Evolutionary conservation across 2,113 vertebrate species (phyloP), one percentile per base, ranked within the genome.

Genomic region (Synchiropus splendidus): DNA sequence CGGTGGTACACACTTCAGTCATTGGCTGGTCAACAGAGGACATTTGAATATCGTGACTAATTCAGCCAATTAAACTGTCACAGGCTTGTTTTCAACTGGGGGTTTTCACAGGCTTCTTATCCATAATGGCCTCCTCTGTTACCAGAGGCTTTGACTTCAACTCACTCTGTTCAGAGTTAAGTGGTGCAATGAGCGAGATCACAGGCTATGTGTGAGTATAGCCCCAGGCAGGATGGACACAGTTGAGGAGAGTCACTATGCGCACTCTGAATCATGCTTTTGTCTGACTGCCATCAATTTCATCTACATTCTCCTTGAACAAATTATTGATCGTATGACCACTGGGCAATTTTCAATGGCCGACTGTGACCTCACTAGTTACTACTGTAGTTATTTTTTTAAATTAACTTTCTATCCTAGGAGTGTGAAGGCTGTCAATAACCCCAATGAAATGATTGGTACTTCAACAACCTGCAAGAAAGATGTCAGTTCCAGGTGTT

Each of bases 51-150:
- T 80, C 49, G 59, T 82, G 77, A 82, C 75, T 82, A 78, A 82
- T 80, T 82, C 56, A 3, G 50, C 77, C 79, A 78, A 78, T 82
- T 78, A 80, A 80, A 78, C 75, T 78, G 73, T 78, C 79, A 77
- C 61, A 58, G 58, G 48, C 11, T 43, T 61, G 63, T 63, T 77
- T 70, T 58, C 55, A 64, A 74, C 51, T 50, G 66, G 49, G 12
- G 58, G 75, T 72, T 74, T 72, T 65, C 57, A 64, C 61, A 64
- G 53, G 60, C 66, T 71, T 55, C 73, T 77, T 75, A 78, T 78
- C 77, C 71, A 82, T 80, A 80, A 75, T 75, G 68, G 64, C 58
- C 40, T 70, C 61, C 61, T 67, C 70, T 78, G 68, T 73, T 73
- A 67, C 54, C 61, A 16, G 10, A 12, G 54, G 54, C 65, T 70